Evolutionary conservation across 2,888 invertebrate genomes (phyloP).

Genomic region (Pachydiplax longipennis): DNA sequence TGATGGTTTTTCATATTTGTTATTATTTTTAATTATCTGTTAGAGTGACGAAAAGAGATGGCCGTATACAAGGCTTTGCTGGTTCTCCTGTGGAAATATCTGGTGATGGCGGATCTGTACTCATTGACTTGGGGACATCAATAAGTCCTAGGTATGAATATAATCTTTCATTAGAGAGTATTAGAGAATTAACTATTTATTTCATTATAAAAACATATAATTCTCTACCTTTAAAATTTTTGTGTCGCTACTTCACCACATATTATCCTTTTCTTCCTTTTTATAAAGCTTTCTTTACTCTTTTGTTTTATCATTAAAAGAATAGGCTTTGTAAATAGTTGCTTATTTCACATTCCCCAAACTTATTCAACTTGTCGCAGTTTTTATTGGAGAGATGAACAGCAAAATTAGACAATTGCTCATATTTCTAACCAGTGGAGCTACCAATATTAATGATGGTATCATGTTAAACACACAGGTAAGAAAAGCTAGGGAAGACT

Average conservation of each 20-base stretch:
- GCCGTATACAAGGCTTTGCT: conserved; percentile 61
- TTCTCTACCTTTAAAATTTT: not conserved
- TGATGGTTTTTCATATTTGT: not conserved
- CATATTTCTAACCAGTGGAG: no score
- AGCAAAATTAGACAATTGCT: no score
- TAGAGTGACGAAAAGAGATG: conserved; percentile 54
- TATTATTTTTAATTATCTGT: not conserved
- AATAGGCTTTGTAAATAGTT: no score
- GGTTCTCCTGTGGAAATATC: conserved; percentile 65
- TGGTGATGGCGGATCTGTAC: conserved; percentile 54
- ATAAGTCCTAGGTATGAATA: not conserved
- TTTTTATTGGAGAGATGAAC: no score
- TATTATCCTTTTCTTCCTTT: no score
- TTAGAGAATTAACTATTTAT: not conserved
- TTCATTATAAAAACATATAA: not conserved
- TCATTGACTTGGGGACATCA: conserved; percentile 8
- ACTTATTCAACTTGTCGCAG: no score
- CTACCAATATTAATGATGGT: no score
- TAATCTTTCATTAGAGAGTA: not conserved
- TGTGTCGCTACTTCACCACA: no score
- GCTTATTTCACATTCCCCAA: no score
- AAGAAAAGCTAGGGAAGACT: no score
- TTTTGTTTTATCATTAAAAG: not conserved
- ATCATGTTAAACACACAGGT: no score
- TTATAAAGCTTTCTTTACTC: not conserved